Evolutionary conservation across 2,888 invertebrate species (phyloP), one percentile per base, ranked within the genome.

Genomic region (Chrysolina oricalcia): DNA sequence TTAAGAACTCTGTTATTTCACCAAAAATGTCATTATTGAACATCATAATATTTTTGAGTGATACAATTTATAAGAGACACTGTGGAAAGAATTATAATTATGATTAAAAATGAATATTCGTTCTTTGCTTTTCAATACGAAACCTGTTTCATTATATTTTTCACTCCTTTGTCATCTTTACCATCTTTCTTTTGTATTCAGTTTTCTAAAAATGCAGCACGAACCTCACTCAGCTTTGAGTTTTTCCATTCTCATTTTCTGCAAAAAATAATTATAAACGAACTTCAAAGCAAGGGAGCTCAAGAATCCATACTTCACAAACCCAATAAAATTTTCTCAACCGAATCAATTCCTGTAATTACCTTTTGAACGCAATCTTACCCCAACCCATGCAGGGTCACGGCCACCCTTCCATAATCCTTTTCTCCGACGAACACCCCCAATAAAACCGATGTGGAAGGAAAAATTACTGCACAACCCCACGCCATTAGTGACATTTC

Each of bases 351-450:
- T 64, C 23, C 46, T 41, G 66, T 48, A 66, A 66, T 66, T 66
- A 66, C 66, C 66, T 66, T 23, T 66, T 15, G 48, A 46, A 66
- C 27, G 66, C 27, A 66, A 67, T 67, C n/a, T 43, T 66, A 23
- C 67, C 19, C 50, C 17, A 50, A 67, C 67, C 67, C 67, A 50
- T 67, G 19, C 67, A 35, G 27, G 17, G 11, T 67, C 23, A 17
- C 4, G 48, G 2, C 35, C 50, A 10, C 23, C 48, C 50, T 50
- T 67, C 17, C n/a, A 11, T 48, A 50, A 21, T 67, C 50, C 4
- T 50, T 27, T 48, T 67, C 27, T 27, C 35, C 19, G 27, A 13
- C 27, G 23, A 50, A 67, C 48, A 40, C 48, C 50, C 67, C 46
- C 40, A 48, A 23, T 66, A 46, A 66, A 66, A 66, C 41, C 66